Evolutionary conservation across 2,888 invertebrate species (phyloP).

Genomic region (Eustalomyia histrio): DNA sequence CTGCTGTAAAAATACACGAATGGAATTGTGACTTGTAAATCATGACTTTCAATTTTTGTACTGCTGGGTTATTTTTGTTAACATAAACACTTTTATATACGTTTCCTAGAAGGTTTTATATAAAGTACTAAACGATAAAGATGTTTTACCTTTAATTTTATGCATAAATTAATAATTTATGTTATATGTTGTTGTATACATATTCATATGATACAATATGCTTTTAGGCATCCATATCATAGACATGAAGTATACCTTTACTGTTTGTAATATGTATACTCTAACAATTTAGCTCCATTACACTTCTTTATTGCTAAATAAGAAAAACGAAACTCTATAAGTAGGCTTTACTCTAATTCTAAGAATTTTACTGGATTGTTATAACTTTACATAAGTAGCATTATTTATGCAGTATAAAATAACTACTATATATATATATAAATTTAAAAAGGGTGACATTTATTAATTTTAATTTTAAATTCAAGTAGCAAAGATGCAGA

Average conservation of each 20-base stretch:
- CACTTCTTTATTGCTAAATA: conserved; percentile 41
- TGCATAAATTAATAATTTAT: conserved; percentile 76
- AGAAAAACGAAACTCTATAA: conserved; percentile 9
- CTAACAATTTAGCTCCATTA: conserved; percentile 67
- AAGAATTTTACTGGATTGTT: conserved; percentile 50
- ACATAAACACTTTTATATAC: background rate
- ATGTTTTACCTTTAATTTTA: conserved; percentile 67
- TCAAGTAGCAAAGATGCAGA: too few relatives aligned
- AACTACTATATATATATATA: too few relatives aligned
- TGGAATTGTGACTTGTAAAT: too few relatives aligned
- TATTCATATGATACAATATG: conserved; percentile 59
- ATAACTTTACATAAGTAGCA: conserved; percentile 52
- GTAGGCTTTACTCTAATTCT: conserved; percentile 54
- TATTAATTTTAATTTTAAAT: too few relatives aligned
- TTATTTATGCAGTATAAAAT: conserved; percentile 24
- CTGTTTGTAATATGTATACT: background rate
- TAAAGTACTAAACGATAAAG: conserved; percentile 48
- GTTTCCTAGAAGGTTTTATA: conserved; percentile 8
- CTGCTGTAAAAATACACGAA: too few relatives aligned
- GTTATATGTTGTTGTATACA: conserved; percentile 34
- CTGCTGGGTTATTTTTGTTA: background rate
- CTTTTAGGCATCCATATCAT: conserved; percentile 68
- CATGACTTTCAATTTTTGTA: too few relatives aligned
- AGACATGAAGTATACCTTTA: background rate
- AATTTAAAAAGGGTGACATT: too few relatives aligned